A percentile compares a stretch with the other conserved stretches of the same genome.
Conservation (phyloP, 2,888 invertebrate genomes). For the Sminthurides aquaticus region DNA sequence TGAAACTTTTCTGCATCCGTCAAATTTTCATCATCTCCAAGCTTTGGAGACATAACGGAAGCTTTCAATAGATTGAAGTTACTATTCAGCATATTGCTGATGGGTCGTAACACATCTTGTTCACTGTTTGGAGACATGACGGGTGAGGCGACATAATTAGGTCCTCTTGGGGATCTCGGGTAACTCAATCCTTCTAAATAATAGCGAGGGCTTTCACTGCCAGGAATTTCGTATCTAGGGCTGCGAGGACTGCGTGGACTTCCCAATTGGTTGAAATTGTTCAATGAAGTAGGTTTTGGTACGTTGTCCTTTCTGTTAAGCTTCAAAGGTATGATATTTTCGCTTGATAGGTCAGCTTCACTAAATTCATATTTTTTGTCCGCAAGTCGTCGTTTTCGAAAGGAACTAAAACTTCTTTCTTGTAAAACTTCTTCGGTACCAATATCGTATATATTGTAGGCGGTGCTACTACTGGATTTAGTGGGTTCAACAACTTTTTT, state of each 20-base stretch:
- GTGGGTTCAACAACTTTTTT: background rate
- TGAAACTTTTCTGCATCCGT: background rate
- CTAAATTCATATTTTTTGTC: constrained; percentile 90
- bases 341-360: constrained; percentile 49
- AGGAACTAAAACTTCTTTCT: constrained; percentile 27
- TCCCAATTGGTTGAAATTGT: constrained; percentile 5
- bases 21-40: background rate
- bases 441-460: constrained; percentile 26
- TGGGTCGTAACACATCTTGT: constrained; percentile 31
- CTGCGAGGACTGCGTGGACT: constrained; percentile 26
- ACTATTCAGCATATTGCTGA: constrained; percentile 26
- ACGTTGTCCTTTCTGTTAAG: constrained; percentile 26
- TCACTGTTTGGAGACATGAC: constrained; percentile 34
- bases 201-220: constrained; percentile 8
- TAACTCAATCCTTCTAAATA: constrained; percentile 3
- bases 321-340: constrained; percentile 54
- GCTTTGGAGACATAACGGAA: constrained; percentile 1
- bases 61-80: background rate
- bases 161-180: constrained; percentile 32
- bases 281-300: constrained; percentile 15
- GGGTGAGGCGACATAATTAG: constrained; percentile 28
- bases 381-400: constrained; percentile 69
- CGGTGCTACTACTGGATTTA: constrained; percentile 1
- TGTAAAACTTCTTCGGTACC: constrained; percentile 23
- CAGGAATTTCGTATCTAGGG: constrained; percentile 12